Conservation (phyloP, 92 coral and sea anemone species). For the Umimayanthus chanpuru region DNA sequence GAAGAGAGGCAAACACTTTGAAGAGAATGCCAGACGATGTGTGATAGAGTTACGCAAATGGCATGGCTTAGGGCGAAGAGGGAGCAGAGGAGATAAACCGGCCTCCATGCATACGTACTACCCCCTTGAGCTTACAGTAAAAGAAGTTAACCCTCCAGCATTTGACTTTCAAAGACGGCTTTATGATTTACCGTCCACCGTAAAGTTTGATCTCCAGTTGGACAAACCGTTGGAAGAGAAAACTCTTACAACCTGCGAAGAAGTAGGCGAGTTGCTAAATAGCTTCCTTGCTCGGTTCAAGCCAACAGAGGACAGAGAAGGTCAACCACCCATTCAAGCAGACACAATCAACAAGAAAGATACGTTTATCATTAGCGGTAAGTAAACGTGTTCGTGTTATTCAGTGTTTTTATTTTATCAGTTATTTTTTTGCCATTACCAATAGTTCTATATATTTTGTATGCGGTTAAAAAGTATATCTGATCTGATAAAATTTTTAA, state of each 20-base stretch:
- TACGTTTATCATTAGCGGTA: not conserved
- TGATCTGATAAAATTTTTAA: too few relatives aligned
- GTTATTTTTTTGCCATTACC: not conserved
- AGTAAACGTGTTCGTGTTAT: not conserved
- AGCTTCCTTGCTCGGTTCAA: not conserved
- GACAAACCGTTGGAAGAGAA: not conserved
- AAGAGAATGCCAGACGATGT: not conserved
- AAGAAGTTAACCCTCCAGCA: not conserved
- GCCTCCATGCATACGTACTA: not conserved
- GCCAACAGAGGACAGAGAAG: not conserved
- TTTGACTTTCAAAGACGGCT: not conserved
- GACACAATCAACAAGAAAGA: conserved; percentile 1
- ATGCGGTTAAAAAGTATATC: too few relatives aligned
- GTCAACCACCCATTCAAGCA: not conserved
- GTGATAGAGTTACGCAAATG: not conserved
- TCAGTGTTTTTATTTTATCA: not conserved
- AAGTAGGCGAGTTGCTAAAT: not conserved
- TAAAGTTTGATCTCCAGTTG: not conserved
- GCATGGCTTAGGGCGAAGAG: not conserved
- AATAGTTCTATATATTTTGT: not conserved
- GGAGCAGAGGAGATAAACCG: too few relatives aligned
- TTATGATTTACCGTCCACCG: not conserved
- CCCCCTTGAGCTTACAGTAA: not conserved
- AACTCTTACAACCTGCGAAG: not conserved
- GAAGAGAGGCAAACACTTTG: not conserved